A percentile compares a stretch with the other conserved stretches of the same genome.
Evolutionary conservation across 2,797 vertebrate genomes (phyloP).

Genomic region (Pachyuromys duprasi): DNA sequence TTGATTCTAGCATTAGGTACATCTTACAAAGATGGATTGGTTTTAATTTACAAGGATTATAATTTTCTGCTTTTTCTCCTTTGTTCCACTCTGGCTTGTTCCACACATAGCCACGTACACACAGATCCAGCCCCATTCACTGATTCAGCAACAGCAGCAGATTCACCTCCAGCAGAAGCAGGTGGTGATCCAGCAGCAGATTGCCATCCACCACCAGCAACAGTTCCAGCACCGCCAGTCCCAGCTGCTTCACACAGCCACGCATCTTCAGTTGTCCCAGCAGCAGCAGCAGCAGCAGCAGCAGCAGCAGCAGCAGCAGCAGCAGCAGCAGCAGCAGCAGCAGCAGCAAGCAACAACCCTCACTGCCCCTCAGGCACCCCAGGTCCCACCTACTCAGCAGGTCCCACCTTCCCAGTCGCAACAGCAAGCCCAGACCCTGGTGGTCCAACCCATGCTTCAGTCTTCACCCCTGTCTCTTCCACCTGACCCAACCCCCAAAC

Average conservation of each 20-base stretch:
- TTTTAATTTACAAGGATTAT: not conserved
- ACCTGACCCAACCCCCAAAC: constrained; percentile 88
- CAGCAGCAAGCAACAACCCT: constrained; percentile 89
- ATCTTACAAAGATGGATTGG: not conserved
- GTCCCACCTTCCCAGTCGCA: constrained; percentile 86
- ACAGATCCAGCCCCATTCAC: constrained; percentile 91
- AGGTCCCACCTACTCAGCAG: constrained; percentile 84
- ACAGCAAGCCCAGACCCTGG: constrained; percentile 94
- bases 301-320: constrained; percentile 76
- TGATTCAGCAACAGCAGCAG: constrained; percentile 92
- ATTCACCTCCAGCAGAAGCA: constrained; percentile 92
- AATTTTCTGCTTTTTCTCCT: not conserved
- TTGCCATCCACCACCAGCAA: constrained; percentile 91
- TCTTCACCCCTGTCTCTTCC: constrained; percentile 88
- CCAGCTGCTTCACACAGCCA: constrained; percentile 90
- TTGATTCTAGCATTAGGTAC: not conserved
- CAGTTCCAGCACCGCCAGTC: constrained; percentile 91
- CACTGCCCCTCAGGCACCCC: constrained; percentile 89
- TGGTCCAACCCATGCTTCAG: constrained; percentile 96
- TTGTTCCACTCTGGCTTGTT: not conserved
- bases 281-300: constrained; percentile 86
- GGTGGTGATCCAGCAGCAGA: constrained; percentile 92
- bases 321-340: constrained; percentile 84
- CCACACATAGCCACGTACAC: constrained; percentile 89
- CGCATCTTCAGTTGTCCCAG: constrained; percentile 89